These are phyloP conservation scores for Microchrysa polita DNA, from an alignment of 2,888 invertebrate species.

Conservation along the genomic window DNA sequence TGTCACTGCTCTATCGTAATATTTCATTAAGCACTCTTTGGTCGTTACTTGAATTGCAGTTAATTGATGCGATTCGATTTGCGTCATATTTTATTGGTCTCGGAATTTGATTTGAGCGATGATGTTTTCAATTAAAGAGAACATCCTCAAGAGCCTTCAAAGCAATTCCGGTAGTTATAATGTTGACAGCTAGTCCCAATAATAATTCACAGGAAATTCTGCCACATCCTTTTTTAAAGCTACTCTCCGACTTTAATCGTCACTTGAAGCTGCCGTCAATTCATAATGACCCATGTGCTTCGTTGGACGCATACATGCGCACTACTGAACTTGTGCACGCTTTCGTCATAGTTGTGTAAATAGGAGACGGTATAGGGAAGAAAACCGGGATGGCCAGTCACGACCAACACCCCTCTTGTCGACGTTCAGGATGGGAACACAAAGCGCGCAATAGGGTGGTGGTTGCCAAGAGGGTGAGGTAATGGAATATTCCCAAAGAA, in stretches of 20 bases:
- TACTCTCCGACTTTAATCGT: conserved; percentile 6
- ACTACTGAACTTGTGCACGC: background rate
- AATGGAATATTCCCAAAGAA: conserved; percentile 37
- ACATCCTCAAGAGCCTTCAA: background rate
- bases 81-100: too few relatives aligned
- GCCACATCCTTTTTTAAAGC: background rate
- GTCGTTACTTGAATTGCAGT: conserved; percentile 1
- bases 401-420: conserved; percentile 4
- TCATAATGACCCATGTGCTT: conserved; percentile 18
- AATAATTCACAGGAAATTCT: background rate
- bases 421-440: conserved; percentile 1
- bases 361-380: conserved; percentile 16
- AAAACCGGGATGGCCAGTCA: conserved; percentile 20
- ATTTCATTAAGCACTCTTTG: background rate
- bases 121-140: background rate
- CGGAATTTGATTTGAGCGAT: background rate
- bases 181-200: too few relatives aligned
- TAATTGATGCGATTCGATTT: background rate
- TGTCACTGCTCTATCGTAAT: background rate
- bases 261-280: background rate
- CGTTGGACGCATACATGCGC: conserved; percentile 18
- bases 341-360: background rate
- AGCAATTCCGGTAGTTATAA: background rate
- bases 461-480: background rate
- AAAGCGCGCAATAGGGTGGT: background rate